Conservation (phyloP, 2,888 invertebrate genomes). For the Ophion ellenae region DNA sequence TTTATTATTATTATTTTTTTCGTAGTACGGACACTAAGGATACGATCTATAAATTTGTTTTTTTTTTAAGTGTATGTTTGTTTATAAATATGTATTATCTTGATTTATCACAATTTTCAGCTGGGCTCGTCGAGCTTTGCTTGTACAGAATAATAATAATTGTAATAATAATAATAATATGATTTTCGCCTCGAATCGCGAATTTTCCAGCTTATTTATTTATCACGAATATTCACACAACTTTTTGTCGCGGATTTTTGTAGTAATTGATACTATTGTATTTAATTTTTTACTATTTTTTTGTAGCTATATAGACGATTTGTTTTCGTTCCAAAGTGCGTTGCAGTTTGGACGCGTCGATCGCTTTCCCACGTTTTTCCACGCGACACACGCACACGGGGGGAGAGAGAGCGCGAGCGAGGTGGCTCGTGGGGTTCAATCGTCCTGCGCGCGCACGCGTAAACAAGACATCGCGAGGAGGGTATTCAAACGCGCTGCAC, state of each 20-base stretch:
- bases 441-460: conserved; percentile 47
- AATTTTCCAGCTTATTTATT: background rate
- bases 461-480: conserved; percentile 36
- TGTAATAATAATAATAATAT: background rate
- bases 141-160: background rate
- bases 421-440: conserved; percentile 4
- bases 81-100: background rate
- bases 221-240: no score
- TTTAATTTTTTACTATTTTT: background rate
- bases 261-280: no score
- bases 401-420: no score
- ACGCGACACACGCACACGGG: conserved; percentile 12
- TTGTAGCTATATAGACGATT: conserved; percentile 19
- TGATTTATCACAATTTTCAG: conserved; percentile 42
- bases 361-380: conserved; percentile 64
- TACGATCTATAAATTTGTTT: no score
- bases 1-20: conserved; percentile 3
- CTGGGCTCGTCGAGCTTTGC: background rate
- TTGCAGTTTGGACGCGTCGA: conserved; percentile 46
- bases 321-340: conserved; percentile 7
- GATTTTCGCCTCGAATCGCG: background rate
- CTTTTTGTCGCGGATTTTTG: no score
- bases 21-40: no score
- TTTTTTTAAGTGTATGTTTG: no score
- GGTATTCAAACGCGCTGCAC: conserved; percentile 1